phyloP scores from a whole-genome alignment of 1,140 invertebrate genomes.

The Conus ventricosus region DNA sequence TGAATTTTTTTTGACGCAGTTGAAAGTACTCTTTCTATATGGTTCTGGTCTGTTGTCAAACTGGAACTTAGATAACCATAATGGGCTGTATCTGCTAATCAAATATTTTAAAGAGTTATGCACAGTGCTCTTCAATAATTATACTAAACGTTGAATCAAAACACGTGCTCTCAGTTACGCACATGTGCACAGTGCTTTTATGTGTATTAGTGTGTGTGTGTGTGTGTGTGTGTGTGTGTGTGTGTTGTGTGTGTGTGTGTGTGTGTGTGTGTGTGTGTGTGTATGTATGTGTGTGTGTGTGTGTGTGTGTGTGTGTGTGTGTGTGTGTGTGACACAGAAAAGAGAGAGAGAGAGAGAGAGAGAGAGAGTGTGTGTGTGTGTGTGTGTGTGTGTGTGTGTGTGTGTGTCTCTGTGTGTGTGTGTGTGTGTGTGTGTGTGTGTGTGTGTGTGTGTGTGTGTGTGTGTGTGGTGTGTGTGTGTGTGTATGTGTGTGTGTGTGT shows the following conservation, averaged over 20 bases:
- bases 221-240: background rate
- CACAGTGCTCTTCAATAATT: too few species aligned
- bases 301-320: background rate
- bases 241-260: background rate
- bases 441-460: slow-evolving; percentile 15
- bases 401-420: background rate
- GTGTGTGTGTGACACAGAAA: background rate
- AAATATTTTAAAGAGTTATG: too few species aligned
- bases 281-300: background rate
- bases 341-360: background rate
- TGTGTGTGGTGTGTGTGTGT: background rate
- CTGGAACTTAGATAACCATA: too few species aligned
- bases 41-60: too few species aligned
- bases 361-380: background rate
- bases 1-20: too few species aligned
- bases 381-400: background rate
- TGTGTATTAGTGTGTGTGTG: background rate
- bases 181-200: background rate
- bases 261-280: background rate
- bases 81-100: too few species aligned
- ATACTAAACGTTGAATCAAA: too few species aligned
- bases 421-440: slow-evolving; percentile 8
- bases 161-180: background rate
- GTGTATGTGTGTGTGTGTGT: slow-evolving; percentile 2
- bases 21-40: too few species aligned